Evolutionary conservation across 2,888 invertebrate genomes (phyloP).

Genomic region (Agrypnus murinus): DNA sequence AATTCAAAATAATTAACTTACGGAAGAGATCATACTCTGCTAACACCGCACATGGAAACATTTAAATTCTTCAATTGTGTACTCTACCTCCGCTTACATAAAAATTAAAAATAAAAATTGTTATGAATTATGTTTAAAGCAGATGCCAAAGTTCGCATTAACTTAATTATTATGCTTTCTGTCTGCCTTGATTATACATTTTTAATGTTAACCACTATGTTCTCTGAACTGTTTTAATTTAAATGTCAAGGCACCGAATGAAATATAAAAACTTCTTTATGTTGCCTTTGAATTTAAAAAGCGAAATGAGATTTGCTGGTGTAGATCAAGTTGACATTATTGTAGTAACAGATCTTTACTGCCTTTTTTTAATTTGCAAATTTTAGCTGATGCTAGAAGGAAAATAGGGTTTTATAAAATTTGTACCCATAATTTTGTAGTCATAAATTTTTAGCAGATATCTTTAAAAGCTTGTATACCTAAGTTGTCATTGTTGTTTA

Average conservation of each 20-base stretch:
- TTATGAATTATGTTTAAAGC: neutral
- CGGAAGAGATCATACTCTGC: too few species aligned
- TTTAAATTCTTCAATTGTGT: too few species aligned
- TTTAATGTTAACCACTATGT: slow-evolving; percentile 24
- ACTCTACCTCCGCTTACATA: too few species aligned
- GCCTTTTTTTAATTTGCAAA: neutral
- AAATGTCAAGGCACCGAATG: slow-evolving; percentile 23
- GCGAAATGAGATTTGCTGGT: too few species aligned
- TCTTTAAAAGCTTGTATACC: too few species aligned
- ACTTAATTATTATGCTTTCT: slow-evolving; percentile 13
- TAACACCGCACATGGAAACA: too few species aligned
- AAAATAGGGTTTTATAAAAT: neutral
- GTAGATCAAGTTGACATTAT: too few species aligned
- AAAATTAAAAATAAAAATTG: neutral
- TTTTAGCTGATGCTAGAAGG: neutral
- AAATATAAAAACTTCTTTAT: slow-evolving; percentile 11
- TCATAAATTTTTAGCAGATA: too few species aligned
- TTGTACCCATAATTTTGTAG: too few species aligned
- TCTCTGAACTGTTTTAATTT: slow-evolving; percentile 24
- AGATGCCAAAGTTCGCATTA: slow-evolving; percentile 19
- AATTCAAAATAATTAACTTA: too few species aligned
- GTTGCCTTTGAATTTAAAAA: too few species aligned
- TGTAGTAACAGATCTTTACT: neutral
- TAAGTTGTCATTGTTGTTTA: too few species aligned
- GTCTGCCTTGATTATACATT: slow-evolving; percentile 23